phyloP scores from a whole-genome alignment of 2,888 invertebrate species.

The Cecidostiba fungosa region DNA sequence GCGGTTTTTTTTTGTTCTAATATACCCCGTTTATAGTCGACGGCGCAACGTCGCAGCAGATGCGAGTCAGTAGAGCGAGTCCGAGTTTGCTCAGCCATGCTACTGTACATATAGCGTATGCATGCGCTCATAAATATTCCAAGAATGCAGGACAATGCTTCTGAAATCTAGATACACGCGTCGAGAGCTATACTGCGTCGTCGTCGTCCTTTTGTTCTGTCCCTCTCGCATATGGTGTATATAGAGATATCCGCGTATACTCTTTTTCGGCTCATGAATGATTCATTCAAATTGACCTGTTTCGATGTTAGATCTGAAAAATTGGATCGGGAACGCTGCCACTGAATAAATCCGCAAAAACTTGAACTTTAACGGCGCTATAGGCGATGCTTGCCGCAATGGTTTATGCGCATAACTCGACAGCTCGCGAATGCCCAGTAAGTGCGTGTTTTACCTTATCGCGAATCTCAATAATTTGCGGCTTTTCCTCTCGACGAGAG shows the following conservation, averaged over 20 bases:
- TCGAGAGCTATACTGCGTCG: too few species aligned
- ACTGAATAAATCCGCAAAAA: constrained; percentile 2
- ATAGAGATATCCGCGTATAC: too few species aligned
- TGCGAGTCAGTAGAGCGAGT: not conserved
- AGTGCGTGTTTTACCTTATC: not conserved
- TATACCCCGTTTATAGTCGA: too few species aligned
- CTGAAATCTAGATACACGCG: not conserved
- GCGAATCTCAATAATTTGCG: too few species aligned
- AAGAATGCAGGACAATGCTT: not conserved
- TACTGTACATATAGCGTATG: not conserved
- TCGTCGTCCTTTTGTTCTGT: not conserved
- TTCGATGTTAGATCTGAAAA: not conserved
- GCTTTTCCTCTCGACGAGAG: too few species aligned
- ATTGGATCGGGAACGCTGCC: not conserved
- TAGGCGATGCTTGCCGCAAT: too few species aligned
- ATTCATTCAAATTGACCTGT: constrained; percentile 4
- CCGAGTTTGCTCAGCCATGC: not conserved
- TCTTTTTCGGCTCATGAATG: not conserved
- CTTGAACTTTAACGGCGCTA: not conserved
- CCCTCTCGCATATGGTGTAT: too few species aligned
- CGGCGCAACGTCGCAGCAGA: not conserved
- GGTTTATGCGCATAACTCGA: not conserved
- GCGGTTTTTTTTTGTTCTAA: too few species aligned
- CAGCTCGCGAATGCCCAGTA: not conserved
- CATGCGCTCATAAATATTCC: not conserved